A percentile compares a stretch with the other conserved stretches of the same genome.
Conservation (phyloP, 2,888 invertebrate species). For the Acheta domesticus region DNA sequence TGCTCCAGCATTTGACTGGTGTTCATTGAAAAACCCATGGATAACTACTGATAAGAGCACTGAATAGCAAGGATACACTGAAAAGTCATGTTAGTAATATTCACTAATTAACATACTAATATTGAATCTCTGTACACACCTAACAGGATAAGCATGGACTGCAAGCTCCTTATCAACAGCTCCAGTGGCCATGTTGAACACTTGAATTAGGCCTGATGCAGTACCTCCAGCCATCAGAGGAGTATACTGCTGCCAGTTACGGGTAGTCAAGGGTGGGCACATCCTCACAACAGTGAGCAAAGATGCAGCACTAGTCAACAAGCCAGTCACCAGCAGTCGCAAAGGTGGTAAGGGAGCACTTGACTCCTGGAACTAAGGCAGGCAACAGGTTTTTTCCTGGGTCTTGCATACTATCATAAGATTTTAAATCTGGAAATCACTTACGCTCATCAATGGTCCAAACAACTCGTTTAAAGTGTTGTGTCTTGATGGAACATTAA, state of each 20-base stretch:
- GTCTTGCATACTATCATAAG: not conserved
- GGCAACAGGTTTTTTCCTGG: not conserved
- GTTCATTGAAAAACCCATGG: too few relatives aligned
- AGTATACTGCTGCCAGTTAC: conserved; percentile 51
- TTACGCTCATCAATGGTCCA: conserved; percentile 36
- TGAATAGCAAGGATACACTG: too few relatives aligned
- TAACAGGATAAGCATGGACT: conserved; percentile 54
- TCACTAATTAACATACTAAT: too few relatives aligned
- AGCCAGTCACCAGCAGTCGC: conserved; percentile 51
- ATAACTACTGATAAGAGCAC: too few relatives aligned
- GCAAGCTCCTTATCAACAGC: conserved; percentile 54
- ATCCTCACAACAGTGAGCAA: conserved; percentile 51
- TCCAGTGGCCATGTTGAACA: conserved; percentile 52
- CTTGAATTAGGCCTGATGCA: conserved; percentile 49
- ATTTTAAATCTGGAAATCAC: not conserved
- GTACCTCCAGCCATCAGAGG: conserved; percentile 54
- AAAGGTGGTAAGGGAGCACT: conserved; percentile 38
- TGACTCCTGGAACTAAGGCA: conserved; percentile 36
- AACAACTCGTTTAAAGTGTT: conserved; percentile 35
- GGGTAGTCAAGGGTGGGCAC: conserved; percentile 56
- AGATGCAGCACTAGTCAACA: conserved; percentile 48
- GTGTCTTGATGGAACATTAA: conserved; percentile 24
- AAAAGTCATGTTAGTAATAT: too few relatives aligned
- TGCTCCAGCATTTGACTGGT: too few relatives aligned
- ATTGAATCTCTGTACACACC: conserved; percentile 37